phyloP scores from a whole-genome alignment of 1,140 invertebrate genomes.

The Heliothis subflexa region DNA sequence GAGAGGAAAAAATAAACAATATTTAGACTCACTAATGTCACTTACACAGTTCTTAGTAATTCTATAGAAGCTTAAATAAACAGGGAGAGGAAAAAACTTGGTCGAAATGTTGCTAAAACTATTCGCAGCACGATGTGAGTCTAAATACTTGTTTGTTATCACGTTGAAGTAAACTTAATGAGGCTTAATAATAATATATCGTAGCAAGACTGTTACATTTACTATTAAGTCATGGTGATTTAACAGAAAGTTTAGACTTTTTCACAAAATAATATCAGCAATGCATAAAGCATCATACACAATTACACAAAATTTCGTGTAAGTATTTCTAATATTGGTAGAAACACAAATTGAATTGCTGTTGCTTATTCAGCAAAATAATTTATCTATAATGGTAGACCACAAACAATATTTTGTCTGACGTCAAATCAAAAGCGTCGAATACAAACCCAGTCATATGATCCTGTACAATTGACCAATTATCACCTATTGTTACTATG shows the following conservation, averaged over 20 bases:
- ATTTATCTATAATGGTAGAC: not conserved
- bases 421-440: conserved; percentile 14
- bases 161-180: not conserved
- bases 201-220: not conserved
- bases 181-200: not conserved
- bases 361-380: not conserved
- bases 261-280: too few species aligned
- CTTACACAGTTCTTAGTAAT: not conserved
- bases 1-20: not conserved
- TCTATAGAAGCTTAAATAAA: not conserved
- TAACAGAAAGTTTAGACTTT: not conserved
- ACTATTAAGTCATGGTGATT: conserved; percentile 3
- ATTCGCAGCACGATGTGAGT: conserved; percentile 18
- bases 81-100: conserved; percentile 1
- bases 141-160: conserved; percentile 7
- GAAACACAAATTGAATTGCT: not conserved
- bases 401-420: conserved; percentile 7
- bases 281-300: too few species aligned
- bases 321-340: not conserved
- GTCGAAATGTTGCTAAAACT: not conserved
- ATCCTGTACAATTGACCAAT: conserved; percentile 34
- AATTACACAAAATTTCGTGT: not conserved
- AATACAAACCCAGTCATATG: conserved; percentile 3
- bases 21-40: not conserved
- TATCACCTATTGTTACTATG: conserved; percentile 33